Conservation (phyloP, 2,797 vertebrate genomes). For the Danio choprae region DNA sequence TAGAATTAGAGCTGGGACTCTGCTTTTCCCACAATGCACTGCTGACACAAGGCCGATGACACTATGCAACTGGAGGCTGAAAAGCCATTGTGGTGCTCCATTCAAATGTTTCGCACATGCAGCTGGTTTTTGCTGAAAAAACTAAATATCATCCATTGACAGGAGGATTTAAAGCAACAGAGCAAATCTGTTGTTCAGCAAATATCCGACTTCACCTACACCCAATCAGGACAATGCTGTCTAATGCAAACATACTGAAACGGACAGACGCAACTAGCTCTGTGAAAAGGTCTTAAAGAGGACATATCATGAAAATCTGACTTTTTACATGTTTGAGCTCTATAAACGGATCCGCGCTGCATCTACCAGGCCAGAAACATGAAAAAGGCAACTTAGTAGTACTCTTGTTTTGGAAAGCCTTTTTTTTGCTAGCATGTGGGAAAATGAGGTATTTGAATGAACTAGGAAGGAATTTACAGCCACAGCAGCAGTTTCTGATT, state of each 20-base stretch:
- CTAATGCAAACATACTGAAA: slow-evolving; percentile 14
- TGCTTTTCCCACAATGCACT: slow-evolving; percentile 71
- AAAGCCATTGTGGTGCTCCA: slow-evolving; percentile 62
- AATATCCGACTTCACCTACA: slow-evolving; percentile 4
- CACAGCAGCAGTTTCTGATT: no score
- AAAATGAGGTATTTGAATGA: no score
- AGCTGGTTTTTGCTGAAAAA: slow-evolving; percentile 29
- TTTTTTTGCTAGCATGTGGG: no score
- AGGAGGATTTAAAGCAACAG: slow-evolving; percentile 11
- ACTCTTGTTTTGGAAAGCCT: no score
- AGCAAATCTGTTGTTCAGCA: neutral
- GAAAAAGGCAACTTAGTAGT: no score
- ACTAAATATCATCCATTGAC: slow-evolving; percentile 22
- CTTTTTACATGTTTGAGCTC: no score
- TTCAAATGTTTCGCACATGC: slow-evolving; percentile 48
- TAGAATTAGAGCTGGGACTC: slow-evolving; percentile 67
- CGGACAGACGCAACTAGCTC: neutral
- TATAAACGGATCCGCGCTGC: no score
- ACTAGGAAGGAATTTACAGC: no score
- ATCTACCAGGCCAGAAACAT: no score
- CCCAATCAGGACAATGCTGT: neutral
- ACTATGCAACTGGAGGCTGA: slow-evolving; percentile 66
- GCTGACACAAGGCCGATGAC: slow-evolving; percentile 70
- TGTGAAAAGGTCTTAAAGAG: slow-evolving; percentile 23
- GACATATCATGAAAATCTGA: no score